phyloP scores from a whole-genome alignment of 2,888 invertebrate species.

The Epicampocera succincta region DNA sequence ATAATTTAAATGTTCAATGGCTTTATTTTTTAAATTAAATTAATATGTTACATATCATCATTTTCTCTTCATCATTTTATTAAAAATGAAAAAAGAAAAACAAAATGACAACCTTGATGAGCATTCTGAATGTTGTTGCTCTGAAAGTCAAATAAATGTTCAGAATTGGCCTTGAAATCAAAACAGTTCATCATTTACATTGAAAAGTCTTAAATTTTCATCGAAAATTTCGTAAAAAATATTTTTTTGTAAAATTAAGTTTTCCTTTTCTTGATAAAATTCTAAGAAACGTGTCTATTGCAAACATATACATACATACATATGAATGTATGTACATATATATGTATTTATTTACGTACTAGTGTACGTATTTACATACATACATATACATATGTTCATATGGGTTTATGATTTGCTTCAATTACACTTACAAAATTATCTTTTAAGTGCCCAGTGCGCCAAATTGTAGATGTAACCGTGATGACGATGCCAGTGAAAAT shows the following conservation, averaged over 20 bases:
- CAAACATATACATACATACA: neutral
- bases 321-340: too few species aligned
- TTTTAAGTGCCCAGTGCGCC: too few species aligned
- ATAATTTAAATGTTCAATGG: slow-evolving; percentile 22
- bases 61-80: neutral
- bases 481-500: neutral
- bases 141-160: slow-evolving; percentile 49
- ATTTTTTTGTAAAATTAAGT: slow-evolving; percentile 25
- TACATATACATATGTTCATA: neutral
- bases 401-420: too few species aligned
- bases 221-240: slow-evolving; percentile 43
- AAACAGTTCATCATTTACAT: slow-evolving; percentile 61
- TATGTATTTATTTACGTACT: too few species aligned
- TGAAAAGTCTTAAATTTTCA: slow-evolving; percentile 54
- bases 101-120: slow-evolving; percentile 52
- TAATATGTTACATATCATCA: neutral
- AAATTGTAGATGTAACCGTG: neutral
- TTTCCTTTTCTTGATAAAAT: slow-evolving; percentile 5
- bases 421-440: too few species aligned
- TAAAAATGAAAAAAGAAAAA: slow-evolving; percentile 10
- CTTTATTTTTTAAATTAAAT: slow-evolving; percentile 27
- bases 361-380: too few species aligned
- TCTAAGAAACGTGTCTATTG: too few species aligned
- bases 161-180: slow-evolving; percentile 57
- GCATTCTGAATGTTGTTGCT: slow-evolving; percentile 27